phyloP scores from a whole-genome alignment of 2,797 vertebrate genomes.

The Tragopan temminckii region DNA sequence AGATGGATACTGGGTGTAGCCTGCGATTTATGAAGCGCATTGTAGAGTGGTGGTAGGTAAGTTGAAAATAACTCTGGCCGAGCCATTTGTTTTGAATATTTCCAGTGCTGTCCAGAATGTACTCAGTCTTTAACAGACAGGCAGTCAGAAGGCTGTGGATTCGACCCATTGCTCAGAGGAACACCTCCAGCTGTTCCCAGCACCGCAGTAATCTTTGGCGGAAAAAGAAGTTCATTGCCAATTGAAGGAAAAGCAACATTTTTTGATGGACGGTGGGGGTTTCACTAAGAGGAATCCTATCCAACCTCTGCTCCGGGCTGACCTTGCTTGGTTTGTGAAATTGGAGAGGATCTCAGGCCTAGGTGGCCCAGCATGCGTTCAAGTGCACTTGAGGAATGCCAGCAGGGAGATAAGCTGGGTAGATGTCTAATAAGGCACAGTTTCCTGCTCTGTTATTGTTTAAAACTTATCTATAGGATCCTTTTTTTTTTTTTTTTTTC shows the following conservation, averaged over 20 bases:
- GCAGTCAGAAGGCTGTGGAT: neutral
- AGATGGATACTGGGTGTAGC: rapidly evolving
- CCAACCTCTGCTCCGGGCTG: constrained; percentile 43
- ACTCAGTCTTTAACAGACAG: neutral
- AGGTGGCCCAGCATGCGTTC: constrained; percentile 39
- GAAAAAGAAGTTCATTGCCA: neutral
- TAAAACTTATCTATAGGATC: constrained; percentile 20
- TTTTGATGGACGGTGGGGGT: neutral
- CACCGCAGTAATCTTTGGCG: neutral
- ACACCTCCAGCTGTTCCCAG: neutral
- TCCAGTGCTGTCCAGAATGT: neutral
- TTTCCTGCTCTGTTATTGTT: constrained; percentile 53
- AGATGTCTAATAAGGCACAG: constrained; percentile 31
- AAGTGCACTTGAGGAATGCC: constrained; percentile 29
- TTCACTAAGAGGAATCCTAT: neutral
- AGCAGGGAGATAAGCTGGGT: constrained; percentile 33
- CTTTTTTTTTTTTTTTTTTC: neutral
- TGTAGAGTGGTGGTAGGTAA: neutral
- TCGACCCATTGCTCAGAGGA: neutral
- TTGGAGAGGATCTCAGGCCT: constrained; percentile 7
- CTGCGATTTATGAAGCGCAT: neutral
- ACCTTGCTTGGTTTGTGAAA: constrained; percentile 58
- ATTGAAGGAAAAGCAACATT: neutral
- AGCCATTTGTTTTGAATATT: neutral
- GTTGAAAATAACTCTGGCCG: neutral